Evolutionary conservation across 2,113 vertebrate species (phyloP).

Genomic region (Eidolon helvum): DNA sequence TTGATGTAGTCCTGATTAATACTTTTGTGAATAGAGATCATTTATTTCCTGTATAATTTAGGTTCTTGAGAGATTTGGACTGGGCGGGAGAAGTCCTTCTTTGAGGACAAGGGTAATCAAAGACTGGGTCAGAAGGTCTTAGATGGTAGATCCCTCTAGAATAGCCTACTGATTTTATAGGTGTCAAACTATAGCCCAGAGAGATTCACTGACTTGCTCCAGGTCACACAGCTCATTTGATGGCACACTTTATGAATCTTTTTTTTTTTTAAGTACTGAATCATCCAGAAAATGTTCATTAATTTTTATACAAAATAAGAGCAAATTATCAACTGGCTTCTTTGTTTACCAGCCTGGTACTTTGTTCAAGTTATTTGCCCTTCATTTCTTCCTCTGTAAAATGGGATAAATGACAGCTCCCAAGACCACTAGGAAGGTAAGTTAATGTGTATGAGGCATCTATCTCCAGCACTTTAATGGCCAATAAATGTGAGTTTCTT

Average conservation of each 20-base stretch:
- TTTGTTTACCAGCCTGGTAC: not conserved
- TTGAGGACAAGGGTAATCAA: not conserved
- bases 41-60: not conserved
- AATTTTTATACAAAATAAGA: not conserved
- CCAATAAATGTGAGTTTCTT: not conserved
- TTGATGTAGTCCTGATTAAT: not conserved
- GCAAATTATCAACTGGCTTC: not conserved
- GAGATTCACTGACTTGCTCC: not conserved
- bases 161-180: not conserved
- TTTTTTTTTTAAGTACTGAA: not conserved
- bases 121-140: not conserved
- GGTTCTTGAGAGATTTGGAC: not conserved
- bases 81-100: not conserved
- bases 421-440: not conserved
- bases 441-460: not conserved
- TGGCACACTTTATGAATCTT: not conserved
- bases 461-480: not conserved
- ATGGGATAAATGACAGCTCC: not conserved
- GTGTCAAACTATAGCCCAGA: not conserved
- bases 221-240: not conserved
- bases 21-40: not conserved
- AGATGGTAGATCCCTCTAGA: not conserved
- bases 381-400: constrained; percentile 8
- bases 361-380: not conserved
- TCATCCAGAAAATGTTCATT: not conserved